phyloP scores from a whole-genome alignment of 1,140 invertebrate genomes.

The Galleria mellonella region DNA sequence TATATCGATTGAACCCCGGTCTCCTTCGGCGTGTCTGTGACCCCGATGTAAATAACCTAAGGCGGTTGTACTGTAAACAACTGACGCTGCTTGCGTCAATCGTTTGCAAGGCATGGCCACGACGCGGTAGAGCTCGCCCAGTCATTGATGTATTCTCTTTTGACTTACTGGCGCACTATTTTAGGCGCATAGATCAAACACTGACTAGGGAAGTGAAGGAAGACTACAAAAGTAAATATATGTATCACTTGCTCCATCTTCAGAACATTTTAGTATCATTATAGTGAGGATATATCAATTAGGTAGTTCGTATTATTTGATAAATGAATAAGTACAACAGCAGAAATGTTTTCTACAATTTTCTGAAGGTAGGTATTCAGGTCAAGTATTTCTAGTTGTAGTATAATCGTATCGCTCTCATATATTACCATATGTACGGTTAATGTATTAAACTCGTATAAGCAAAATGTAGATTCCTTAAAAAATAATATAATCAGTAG shows the following conservation, averaged over 20 bases:
- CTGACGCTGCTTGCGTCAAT: conserved; percentile 61
- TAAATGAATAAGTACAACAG: background rate
- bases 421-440: background rate
- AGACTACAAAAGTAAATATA: conserved; percentile 7
- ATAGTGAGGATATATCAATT: background rate
- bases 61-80: conserved; percentile 64
- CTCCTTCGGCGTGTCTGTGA: conserved; percentile 68
- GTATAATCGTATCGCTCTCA: background rate
- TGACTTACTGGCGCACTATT: conserved; percentile 30
- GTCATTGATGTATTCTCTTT: conserved; percentile 44
- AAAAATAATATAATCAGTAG: too few species aligned
- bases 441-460: background rate
- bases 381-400: background rate
- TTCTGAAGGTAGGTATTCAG: background rate
- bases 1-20: conserved; percentile 57
- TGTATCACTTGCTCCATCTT: background rate
- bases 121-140: conserved; percentile 22
- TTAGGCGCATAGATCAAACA: conserved; percentile 19
- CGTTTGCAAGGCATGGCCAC: conserved; percentile 32
- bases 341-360: background rate
- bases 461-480: conserved; percentile 2
- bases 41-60: conserved; percentile 72
- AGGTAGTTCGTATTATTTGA: too few species aligned
- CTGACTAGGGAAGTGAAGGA: conserved; percentile 8
- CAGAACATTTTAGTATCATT: background rate